Evolutionary conservation across 2,888 invertebrate species (phyloP).

Genomic region (Philopedon plagiatum): DNA sequence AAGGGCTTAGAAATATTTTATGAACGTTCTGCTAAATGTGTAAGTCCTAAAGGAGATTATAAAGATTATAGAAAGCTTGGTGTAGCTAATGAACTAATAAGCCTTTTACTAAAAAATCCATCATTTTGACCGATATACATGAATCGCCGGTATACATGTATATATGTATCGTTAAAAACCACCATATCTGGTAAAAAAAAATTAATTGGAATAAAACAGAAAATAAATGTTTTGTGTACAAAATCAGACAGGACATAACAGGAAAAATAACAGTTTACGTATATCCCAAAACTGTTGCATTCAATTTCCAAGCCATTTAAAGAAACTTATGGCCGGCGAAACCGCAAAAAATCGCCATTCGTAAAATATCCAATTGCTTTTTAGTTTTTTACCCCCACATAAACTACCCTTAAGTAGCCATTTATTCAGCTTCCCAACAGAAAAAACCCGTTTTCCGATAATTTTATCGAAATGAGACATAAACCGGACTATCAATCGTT

Average conservation of each 20-base stretch:
- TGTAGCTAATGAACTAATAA: no score
- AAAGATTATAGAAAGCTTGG: no score
- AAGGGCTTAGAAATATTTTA: no score
- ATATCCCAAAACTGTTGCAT: conserved; percentile 9
- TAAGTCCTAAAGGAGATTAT: no score
- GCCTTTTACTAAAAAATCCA: no score
- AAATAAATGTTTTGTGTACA: not conserved
- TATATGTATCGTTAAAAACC: no score
- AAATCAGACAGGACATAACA: not conserved
- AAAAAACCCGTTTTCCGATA: conserved; percentile 13
- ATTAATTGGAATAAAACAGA: no score
- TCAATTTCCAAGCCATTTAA: conserved; percentile 2
- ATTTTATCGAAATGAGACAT: conserved; percentile 26
- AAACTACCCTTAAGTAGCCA: conserved; percentile 11
- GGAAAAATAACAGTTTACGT: not conserved
- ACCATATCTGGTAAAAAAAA: no score
- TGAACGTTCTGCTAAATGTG: no score
- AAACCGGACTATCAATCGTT: conserved; percentile 14
- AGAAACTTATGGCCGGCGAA: not conserved
- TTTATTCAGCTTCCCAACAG: conserved; percentile 1
- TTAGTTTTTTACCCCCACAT: conserved; percentile 17
- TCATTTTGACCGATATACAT: no score
- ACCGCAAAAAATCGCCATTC: conserved; percentile 16
- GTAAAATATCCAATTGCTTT: conserved; percentile 16
- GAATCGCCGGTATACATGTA: no score